These are phyloP conservation scores for Lithobates sylvaticus DNA, from an alignment of 2,797 vertebrate genomes.

Conservation along the genomic window DNA sequence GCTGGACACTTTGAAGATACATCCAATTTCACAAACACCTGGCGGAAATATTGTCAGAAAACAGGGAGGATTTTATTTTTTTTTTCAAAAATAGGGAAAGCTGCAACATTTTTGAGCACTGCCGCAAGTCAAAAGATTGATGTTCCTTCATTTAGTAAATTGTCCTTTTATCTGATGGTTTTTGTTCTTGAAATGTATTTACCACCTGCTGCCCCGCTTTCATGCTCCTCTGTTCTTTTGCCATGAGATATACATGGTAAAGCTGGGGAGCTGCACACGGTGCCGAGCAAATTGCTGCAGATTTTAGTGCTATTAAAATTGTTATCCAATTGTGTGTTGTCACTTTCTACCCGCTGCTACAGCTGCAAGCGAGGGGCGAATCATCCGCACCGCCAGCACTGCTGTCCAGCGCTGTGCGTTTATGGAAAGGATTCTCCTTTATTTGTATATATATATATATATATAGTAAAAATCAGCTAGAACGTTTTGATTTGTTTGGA, in stretches of 20 bases:
- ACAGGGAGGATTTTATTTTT: neutral
- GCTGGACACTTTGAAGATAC: conserved; percentile 64
- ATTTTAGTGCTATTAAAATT: conserved; percentile 20
- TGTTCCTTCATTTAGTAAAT: conserved; percentile 55
- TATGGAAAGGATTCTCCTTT: too few relatives aligned
- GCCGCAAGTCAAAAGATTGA: conserved; percentile 57
- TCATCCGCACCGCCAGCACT: neutral
- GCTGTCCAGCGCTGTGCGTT: neutral
- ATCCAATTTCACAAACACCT: conserved; percentile 65
- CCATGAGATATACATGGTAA: conserved; percentile 26
- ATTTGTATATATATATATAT: too few relatives aligned
- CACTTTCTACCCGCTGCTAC: conserved; percentile 6
- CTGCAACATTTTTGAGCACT: conserved; percentile 2
- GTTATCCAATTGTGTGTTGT: conserved; percentile 25
- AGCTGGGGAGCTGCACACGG: neutral
- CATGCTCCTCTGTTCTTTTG: neutral
- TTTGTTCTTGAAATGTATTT: conserved; percentile 57
- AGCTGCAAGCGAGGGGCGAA: neutral
- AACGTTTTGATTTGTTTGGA: too few relatives aligned
- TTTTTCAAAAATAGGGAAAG: conserved; percentile 13
- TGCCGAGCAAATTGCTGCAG: conserved; percentile 5
- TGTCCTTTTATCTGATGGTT: conserved; percentile 29
- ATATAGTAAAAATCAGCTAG: too few relatives aligned
- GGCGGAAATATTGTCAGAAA: conserved; percentile 54
- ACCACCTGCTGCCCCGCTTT: conserved; percentile 57